These are phyloP conservation scores for Zoroaster sp. DNA, from an alignment of 53 echinoderm and acorn worm species.

Conservation along the genomic window DNA sequence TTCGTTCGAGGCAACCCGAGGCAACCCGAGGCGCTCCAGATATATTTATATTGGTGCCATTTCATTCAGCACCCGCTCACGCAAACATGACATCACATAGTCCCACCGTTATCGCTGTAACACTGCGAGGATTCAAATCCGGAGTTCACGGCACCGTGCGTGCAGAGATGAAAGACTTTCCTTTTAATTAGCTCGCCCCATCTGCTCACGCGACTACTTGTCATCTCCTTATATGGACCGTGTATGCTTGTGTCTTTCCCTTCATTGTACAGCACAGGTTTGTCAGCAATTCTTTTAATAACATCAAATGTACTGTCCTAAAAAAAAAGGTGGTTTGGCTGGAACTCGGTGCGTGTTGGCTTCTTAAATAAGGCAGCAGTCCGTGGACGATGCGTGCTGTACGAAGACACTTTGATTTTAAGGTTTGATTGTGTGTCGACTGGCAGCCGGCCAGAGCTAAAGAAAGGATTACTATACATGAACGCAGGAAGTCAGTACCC, in stretches of 20 bases:
- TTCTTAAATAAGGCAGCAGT: background rate
- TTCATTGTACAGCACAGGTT: background rate
- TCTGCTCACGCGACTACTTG: background rate
- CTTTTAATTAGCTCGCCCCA: conserved; percentile 30
- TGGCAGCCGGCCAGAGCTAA: background rate
- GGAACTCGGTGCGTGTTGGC: background rate
- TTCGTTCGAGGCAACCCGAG: conserved; percentile 1
- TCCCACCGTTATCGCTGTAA: background rate
- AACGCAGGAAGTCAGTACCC: background rate
- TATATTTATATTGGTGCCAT: background rate
- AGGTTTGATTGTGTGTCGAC: background rate
- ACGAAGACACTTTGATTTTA: background rate
- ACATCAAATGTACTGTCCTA: background rate
- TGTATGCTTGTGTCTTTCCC: background rate
- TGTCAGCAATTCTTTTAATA: background rate
- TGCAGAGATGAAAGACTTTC: background rate
- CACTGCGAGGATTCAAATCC: background rate
- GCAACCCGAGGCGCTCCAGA: background rate
- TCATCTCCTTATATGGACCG: background rate
- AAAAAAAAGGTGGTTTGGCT: background rate
- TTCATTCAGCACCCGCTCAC: background rate
- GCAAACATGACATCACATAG: background rate
- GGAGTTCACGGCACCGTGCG: conserved; percentile 4
- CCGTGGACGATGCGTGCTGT: background rate
- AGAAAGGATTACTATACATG: background rate